Evolutionary conservation across 2,888 invertebrate genomes (phyloP), one percentile per base, ranked within the genome.

Genomic region (Drosophila incognita): DNA sequence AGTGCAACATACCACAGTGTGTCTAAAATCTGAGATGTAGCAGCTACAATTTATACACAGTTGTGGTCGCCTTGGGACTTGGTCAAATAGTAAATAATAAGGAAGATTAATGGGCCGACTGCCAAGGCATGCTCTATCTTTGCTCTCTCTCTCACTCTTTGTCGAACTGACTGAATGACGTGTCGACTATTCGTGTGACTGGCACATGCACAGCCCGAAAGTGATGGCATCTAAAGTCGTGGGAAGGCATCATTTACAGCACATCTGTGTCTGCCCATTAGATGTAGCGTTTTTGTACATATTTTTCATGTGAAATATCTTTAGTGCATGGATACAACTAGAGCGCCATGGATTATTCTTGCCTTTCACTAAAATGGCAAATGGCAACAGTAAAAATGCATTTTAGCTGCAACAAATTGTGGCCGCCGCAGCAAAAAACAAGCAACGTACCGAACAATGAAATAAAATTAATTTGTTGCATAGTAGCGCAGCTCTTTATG

Each of bases 191-290:
- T 65, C 66, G 65, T 64, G 65, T 53, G 81, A 64, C 64, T 73
- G 73, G 69, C 74, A 56, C 69, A 72, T 79, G 80, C 80, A 76
- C 53, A 38, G 74, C 68, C 74, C 66, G 73, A 67, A 59, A 67
- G 40, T 60, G 29, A 77, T 63, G 71, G 76, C 77, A 69, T 68
- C 64, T 58, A 69, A 82, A 87, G 79, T 79, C 73, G 62, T 64
- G 54, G 73, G 54, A 54, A 69, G 78, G 52, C 54, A 33, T 29
- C 56, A 56, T 56, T 38, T 62, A 27, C 31, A 48, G 48, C 49
- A 59, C 60, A 76, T 87, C 62, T 79, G 73, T 76, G 70, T 66
- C 48, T 74, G 75, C 71, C 83, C 78, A 85, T 88, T 82, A 85
- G 71, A 51, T 81, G 68, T 71, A 71, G 72, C 57, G 11, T 67